Conservation (phyloP, 2,113 vertebrate species). For the Sebastes fasciatus region DNA sequence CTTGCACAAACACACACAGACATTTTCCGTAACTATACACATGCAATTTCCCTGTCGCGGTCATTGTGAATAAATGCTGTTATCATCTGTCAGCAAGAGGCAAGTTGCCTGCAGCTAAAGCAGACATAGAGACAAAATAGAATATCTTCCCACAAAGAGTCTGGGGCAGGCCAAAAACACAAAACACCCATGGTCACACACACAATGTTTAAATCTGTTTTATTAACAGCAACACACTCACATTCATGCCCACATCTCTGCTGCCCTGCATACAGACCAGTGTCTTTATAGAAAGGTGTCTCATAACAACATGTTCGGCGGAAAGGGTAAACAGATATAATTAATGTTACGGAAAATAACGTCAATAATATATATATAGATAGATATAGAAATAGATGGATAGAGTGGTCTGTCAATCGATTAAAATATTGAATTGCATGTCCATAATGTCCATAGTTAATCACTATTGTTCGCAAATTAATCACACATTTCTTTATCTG, state of each 20-base stretch:
- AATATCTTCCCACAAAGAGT: conserved; percentile 61
- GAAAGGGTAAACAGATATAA: not conserved
- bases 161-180: conserved; percentile 48
- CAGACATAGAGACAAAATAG: conserved; percentile 64
- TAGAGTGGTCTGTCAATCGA: no score
- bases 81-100: conserved; percentile 67
- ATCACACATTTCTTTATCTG: no score
- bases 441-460: no score
- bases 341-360: not conserved
- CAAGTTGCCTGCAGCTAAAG: conserved; percentile 62
- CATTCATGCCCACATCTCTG: not conserved
- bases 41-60: conserved; percentile 45
- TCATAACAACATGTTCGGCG: no score
- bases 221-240: conserved; percentile 42
- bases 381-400: no score
- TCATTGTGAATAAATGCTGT: conserved; percentile 71
- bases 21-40: conserved; percentile 13
- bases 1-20: not conserved
- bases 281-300: not conserved
- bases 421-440: no score
- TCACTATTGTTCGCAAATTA: no score
- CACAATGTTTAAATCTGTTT: conserved; percentile 52
- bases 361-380: not conserved
- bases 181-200: not conserved
- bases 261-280: not conserved